These are phyloP conservation scores for Manduca sexta DNA, from an alignment of 1,140 invertebrate species.

Conservation along the genomic window DNA sequence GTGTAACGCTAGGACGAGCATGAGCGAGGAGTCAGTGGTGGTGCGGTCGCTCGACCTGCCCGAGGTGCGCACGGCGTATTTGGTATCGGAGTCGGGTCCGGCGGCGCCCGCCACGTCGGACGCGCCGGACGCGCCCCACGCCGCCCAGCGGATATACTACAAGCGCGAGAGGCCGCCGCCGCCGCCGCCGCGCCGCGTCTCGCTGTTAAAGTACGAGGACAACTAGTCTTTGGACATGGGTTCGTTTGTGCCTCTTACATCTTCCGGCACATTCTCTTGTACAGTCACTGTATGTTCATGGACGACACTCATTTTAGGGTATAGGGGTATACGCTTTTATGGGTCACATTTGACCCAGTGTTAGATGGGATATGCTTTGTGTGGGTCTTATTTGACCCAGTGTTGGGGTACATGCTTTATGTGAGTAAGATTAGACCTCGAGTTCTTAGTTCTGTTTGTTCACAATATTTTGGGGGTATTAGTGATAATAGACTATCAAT, in stretches of 20 bases:
- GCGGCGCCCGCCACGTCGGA: constrained; percentile 25
- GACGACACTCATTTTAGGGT: too few species aligned
- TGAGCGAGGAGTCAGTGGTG: constrained; percentile 39
- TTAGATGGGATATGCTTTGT: too few species aligned
- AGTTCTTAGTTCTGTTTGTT: too few species aligned
- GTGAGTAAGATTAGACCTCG: too few species aligned
- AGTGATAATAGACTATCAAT: too few species aligned
- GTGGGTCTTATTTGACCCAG: too few species aligned
- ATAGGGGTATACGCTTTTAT: too few species aligned
- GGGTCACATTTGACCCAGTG: too few species aligned
- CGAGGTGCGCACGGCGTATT: constrained; percentile 37
- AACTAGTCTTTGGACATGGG: constrained; percentile 19
- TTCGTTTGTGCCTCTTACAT: not conserved
- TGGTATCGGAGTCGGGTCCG: constrained; percentile 23
- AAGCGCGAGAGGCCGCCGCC: constrained; percentile 32
- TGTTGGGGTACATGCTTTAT: too few species aligned
- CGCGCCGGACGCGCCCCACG: constrained; percentile 9
- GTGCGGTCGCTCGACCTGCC: constrained; percentile 47
- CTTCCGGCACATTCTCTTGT: not conserved
- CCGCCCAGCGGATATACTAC: constrained; percentile 29
- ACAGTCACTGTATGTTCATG: too few species aligned
- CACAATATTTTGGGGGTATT: too few species aligned
- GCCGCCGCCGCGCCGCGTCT: constrained; percentile 47
- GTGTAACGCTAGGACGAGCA: constrained; percentile 35
- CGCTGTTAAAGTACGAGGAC: constrained; percentile 48